Evolutionary conservation across 2,113 vertebrate genomes (phyloP).

Genomic region (Nothocercus nigrocapillus): DNA sequence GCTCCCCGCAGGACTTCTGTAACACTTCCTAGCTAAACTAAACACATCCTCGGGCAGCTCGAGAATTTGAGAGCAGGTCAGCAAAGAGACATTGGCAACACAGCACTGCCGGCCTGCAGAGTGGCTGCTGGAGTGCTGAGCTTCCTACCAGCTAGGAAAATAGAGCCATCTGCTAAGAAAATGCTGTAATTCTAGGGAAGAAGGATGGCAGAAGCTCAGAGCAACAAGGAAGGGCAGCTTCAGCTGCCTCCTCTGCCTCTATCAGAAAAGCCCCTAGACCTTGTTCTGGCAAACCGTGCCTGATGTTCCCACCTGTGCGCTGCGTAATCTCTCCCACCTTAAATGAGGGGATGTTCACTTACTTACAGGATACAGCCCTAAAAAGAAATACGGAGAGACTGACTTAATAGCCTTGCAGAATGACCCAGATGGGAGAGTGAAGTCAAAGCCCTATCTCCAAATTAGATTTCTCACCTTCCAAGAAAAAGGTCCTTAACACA

Average conservation of each 20-base stretch:
- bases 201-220: not conserved
- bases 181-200: not conserved
- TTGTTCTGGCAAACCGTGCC: not conserved
- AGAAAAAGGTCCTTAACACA: not conserved
- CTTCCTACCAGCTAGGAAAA: not conserved
- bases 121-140: too few relatives aligned
- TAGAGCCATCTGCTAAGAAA: not conserved
- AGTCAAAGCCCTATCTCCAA: not conserved
- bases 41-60: not conserved
- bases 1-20: not conserved
- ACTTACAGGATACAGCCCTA: not conserved
- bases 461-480: not conserved
- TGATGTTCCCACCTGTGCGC: not conserved
- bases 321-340: not conserved
- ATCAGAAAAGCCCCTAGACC: not conserved
- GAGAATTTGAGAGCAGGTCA: too few relatives aligned
- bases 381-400: accelerated
- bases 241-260: not conserved
- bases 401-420: not conserved
- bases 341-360: accelerated
- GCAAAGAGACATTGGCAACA: not conserved
- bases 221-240: not conserved
- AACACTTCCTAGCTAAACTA: too few relatives aligned
- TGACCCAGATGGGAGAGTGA: not conserved
- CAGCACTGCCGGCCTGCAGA: not conserved